Conservation (phyloP, 2,888 invertebrate species). For the Diplazon laetatorius region DNA sequence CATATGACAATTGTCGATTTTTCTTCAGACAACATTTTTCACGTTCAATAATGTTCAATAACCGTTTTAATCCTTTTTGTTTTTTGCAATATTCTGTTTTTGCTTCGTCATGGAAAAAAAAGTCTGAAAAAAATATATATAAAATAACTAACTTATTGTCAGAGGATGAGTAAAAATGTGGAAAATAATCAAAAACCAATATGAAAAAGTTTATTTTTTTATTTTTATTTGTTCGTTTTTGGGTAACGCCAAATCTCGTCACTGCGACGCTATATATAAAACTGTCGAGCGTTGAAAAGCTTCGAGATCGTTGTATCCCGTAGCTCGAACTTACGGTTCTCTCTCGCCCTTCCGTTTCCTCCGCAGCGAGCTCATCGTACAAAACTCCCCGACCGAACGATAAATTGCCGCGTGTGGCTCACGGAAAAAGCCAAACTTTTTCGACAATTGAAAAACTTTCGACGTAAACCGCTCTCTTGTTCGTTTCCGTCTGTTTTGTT, state of each 20-base stretch:
- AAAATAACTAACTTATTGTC: no score
- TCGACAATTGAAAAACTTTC: conserved; percentile 80
- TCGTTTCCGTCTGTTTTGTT: conserved; percentile 49
- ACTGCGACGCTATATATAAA: no score
- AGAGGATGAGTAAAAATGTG: no score
- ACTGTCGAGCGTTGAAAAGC: not conserved
- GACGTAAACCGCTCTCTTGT: conserved; percentile 67
- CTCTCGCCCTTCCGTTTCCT: conserved; percentile 7
- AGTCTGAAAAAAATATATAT: no score
- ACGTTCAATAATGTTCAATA: no score
- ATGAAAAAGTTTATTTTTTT: not conserved
- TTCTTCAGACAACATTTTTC: not conserved
- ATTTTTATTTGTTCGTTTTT: conserved; percentile 9
- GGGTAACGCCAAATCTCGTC: no score
- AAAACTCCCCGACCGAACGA: conserved; percentile 75
- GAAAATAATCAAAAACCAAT: no score
- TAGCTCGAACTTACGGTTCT: not conserved
- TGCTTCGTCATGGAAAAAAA: no score
- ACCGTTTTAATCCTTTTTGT: no score
- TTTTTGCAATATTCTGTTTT: no score
- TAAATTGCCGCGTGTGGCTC: conserved; percentile 69
- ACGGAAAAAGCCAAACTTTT: conserved; percentile 73
- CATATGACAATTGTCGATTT: not conserved
- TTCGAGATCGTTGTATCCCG: conserved; percentile 2
- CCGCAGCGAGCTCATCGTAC: conserved; percentile 67